A percentile compares a stretch with the other conserved stretches of the same genome.
phyloP scores from a whole-genome alignment of 1,140 invertebrate species.

The Lordiphosa mommai region DNA sequence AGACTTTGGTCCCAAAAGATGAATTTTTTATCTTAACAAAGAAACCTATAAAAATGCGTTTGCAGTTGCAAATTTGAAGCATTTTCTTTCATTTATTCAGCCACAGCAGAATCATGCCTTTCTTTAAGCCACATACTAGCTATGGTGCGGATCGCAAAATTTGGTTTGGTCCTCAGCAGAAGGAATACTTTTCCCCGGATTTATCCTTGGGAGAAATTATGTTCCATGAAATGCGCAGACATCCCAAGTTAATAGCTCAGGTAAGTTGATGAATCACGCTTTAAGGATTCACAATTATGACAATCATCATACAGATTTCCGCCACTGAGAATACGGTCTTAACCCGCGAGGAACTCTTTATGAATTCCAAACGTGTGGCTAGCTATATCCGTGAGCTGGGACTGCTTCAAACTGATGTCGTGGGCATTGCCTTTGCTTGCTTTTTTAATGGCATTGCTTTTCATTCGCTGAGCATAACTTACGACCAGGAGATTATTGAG shows the following conservation, averaged over 20 bases:
- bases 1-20: no score
- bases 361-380: slow-evolving; percentile 20
- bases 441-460: slow-evolving; percentile 12
- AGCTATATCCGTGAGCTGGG: slow-evolving; percentile 8
- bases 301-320: no score
- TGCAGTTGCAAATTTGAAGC: no score
- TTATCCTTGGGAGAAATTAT: slow-evolving; percentile 23
- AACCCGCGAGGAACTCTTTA: slow-evolving; percentile 7
- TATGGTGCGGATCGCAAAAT: slow-evolving; percentile 12
- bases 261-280: slow-evolving; percentile 2
- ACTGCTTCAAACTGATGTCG: slow-evolving; percentile 9
- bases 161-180: slow-evolving; percentile 2
- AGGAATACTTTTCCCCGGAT: slow-evolving; percentile 1
- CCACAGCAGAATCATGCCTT: no score
- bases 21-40: no score
- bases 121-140: background rate
- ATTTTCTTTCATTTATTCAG: no score
- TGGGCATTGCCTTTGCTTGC: slow-evolving; percentile 10
- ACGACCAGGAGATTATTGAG: slow-evolving; percentile 3
- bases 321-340: slow-evolving; percentile 19
- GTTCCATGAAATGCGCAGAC: slow-evolving; percentile 15
- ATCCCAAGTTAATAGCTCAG: slow-evolving; percentile 22
- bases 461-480: slow-evolving; percentile 7
- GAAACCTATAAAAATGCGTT: no score
- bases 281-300: no score